These are phyloP conservation scores for Mastomys coucha DNA, from an alignment of 2,113 vertebrate species.

Conservation along the genomic window DNA sequence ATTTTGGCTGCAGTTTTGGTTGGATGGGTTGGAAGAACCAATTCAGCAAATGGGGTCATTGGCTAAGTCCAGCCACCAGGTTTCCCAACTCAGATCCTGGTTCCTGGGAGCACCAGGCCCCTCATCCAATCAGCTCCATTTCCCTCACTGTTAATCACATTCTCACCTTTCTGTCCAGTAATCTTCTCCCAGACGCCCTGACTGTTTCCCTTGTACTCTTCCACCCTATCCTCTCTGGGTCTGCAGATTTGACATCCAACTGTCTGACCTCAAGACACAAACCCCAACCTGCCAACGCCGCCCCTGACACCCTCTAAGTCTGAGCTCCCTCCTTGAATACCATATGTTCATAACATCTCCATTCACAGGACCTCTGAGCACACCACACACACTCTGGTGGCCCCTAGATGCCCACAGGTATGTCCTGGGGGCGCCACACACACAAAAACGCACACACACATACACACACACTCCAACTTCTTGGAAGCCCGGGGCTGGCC, in stretches of 20 bases:
- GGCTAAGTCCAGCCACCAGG: not conserved
- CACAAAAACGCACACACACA: not conserved
- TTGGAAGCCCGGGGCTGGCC: constrained; percentile 14
- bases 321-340: not conserved
- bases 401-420: not conserved
- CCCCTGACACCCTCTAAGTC: not conserved
- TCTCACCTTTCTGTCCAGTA: not conserved
- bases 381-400: not conserved
- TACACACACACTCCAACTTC: constrained; percentile 58
- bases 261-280: not conserved
- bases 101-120: not conserved
- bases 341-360: constrained; percentile 41
- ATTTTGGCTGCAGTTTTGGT: constrained; percentile 54
- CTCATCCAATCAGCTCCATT: not conserved
- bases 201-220: not conserved
- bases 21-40: not conserved
- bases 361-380: not conserved
- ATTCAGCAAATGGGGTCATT: not conserved
- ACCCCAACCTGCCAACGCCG: not conserved
- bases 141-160: not conserved
- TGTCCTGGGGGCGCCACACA: not conserved
- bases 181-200: not conserved
- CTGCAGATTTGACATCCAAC: not conserved
- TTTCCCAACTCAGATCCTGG: not conserved
- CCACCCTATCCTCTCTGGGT: not conserved